phyloP scores from a whole-genome alignment of 2,113 vertebrate genomes.

The Microtus oregoni region DNA sequence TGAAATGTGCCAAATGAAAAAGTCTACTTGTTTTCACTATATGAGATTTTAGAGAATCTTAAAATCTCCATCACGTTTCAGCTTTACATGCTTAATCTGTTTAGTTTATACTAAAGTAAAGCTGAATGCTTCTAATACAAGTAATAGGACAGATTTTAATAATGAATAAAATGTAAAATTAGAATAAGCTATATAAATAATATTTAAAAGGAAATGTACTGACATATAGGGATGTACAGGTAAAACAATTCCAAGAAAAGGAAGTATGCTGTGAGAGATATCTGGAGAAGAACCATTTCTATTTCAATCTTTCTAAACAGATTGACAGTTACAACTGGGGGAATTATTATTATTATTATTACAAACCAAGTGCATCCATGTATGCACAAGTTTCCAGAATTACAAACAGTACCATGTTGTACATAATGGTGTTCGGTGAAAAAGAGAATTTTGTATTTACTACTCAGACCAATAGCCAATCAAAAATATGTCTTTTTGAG shows the following conservation, averaged over 20 bases:
- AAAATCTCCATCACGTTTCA: not conserved
- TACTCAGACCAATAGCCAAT: conserved; percentile 67
- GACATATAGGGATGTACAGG: not conserved
- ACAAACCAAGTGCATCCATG: conserved; percentile 60
- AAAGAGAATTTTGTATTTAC: conserved; percentile 69
- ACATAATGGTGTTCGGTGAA: conserved; percentile 62
- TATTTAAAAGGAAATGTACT: conserved; percentile 21
- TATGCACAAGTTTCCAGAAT: conserved; percentile 58
- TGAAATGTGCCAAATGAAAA: not conserved
- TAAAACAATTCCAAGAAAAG: conserved; percentile 38
- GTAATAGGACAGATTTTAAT: conserved; percentile 26
- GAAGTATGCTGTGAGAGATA: conserved; percentile 33
- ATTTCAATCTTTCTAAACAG: conserved; percentile 61
- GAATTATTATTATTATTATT: conserved; percentile 53
- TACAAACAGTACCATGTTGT: conserved; percentile 51
- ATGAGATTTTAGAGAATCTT: not conserved
- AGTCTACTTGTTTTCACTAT: conserved; percentile 7
- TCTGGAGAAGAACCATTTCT: conserved; percentile 69
- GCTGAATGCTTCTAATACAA: conserved; percentile 56
- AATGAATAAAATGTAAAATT: conserved; percentile 55
- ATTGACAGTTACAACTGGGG: conserved; percentile 51
- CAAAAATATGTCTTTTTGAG: conserved; percentile 11
- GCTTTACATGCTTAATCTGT: conserved; percentile 16
- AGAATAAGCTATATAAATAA: conserved; percentile 39
- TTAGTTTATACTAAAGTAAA: conserved; percentile 51